Conservation (phyloP, 1,140 invertebrate species). For the Hermatobates lingyangjiaoensis region DNA sequence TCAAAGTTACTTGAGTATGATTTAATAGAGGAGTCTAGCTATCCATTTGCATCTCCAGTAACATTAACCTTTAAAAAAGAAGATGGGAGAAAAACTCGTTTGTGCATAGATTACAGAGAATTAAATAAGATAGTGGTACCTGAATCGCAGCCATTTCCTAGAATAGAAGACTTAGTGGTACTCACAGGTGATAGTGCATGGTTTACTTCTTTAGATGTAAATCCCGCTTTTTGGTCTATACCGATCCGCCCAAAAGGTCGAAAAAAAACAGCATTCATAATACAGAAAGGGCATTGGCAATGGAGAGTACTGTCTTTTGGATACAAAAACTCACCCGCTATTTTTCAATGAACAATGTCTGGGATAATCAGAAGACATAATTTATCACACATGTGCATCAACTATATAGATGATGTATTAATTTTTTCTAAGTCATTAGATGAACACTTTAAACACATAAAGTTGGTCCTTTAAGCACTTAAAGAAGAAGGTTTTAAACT, state of each 20-base stretch:
- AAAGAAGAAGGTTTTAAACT: too few species aligned
- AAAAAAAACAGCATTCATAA: conserved; percentile 23
- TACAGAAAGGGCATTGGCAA: conserved; percentile 22
- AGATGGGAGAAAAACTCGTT: conserved; percentile 19
- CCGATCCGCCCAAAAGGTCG: conserved; percentile 20
- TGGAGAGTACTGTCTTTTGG: conserved; percentile 22
- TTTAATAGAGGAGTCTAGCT: conserved; percentile 23
- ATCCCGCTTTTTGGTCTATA: conserved; percentile 26
- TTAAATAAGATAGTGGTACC: conserved; percentile 23
- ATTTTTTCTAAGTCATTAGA: too few species aligned
- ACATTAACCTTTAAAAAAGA: too few species aligned
- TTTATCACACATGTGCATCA: too few species aligned
- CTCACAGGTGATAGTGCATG: conserved; percentile 21
- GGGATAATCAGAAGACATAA: conserved; percentile 6
- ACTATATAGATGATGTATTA: too few species aligned
- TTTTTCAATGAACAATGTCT: conserved; percentile 24
- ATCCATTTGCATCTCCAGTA: conserved; percentile 23
- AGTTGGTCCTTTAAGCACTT: too few species aligned
- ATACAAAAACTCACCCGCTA: conserved; percentile 23
- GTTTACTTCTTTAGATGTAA: conserved; percentile 23
- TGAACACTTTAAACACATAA: too few species aligned
- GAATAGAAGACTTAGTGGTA: conserved; percentile 21
- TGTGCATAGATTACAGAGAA: conserved; percentile 23
- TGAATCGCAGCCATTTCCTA: conserved; percentile 23
- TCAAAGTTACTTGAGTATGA: conserved; percentile 21